Conservation (phyloP, 92 coral and sea anemone genomes). For the Zoanthus sociatus region DNA sequence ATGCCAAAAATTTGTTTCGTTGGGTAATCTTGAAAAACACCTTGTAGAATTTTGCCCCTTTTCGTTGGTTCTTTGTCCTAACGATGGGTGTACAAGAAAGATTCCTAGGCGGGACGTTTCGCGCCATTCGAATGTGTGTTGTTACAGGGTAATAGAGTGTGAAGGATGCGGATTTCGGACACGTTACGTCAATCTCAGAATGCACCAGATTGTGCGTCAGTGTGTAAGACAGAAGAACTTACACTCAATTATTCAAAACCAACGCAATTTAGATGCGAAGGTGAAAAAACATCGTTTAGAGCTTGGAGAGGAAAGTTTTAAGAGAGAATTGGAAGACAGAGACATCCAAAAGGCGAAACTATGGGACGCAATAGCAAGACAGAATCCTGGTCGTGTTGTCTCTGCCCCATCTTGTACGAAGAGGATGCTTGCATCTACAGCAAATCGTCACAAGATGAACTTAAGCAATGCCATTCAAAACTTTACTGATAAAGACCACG, state of each 20-base stretch:
- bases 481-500: slow-evolving; percentile 50
- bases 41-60: slow-evolving; percentile 69
- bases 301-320: slow-evolving; percentile 79
- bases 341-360: slow-evolving; percentile 77
- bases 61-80: slow-evolving; percentile 78
- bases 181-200: slow-evolving; percentile 76
- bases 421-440: slow-evolving; percentile 4
- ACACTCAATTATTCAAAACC: slow-evolving; percentile 86
- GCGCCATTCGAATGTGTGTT: slow-evolving; percentile 72
- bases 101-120: slow-evolving; percentile 70
- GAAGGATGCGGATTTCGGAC: slow-evolving; percentile 88
- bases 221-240: slow-evolving; percentile 77
- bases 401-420: slow-evolving; percentile 35
- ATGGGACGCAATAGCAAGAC: slow-evolving; percentile 75
- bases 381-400: slow-evolving; percentile 58
- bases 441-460: slow-evolving; percentile 9
- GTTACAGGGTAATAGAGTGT: slow-evolving; percentile 75
- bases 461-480: slow-evolving; percentile 50
- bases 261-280: slow-evolving; percentile 79
- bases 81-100: slow-evolving; percentile 80
- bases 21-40: slow-evolving; percentile 74
- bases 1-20: slow-evolving; percentile 63
- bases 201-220: slow-evolving; percentile 89
- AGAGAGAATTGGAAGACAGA: slow-evolving; percentile 80
- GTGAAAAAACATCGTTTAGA: slow-evolving; percentile 78